Evolutionary conservation across 2,888 invertebrate species (phyloP).

Genomic region (Andrena camellia): DNA sequence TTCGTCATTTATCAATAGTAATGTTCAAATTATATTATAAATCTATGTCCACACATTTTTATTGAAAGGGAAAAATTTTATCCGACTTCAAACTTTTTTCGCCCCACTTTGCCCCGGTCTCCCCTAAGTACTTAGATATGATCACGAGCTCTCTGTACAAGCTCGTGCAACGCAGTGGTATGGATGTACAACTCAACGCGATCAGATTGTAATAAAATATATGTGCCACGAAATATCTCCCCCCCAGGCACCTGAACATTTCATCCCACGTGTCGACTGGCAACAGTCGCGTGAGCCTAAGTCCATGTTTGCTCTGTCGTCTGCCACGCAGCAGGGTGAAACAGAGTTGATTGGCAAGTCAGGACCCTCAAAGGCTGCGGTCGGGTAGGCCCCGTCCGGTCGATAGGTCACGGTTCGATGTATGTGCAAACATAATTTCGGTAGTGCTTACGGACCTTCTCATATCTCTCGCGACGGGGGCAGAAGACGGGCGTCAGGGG

Average conservation of each 20-base stretch:
- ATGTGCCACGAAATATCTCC: not conserved
- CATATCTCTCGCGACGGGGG: conserved; percentile 28
- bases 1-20: too few relatives aligned
- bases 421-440: conserved; percentile 74
- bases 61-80: too few relatives aligned
- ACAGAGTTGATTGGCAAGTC: conserved; percentile 37
- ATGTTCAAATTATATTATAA: too few relatives aligned
- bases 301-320: conserved; percentile 40
- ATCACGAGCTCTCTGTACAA: too few relatives aligned
- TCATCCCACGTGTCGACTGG: not conserved
- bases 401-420: conserved; percentile 67
- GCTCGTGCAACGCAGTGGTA: too few relatives aligned
- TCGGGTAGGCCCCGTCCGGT: conserved; percentile 40
- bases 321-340: conserved; percentile 27
- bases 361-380: conserved; percentile 23
- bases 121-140: too few relatives aligned
- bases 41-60: too few relatives aligned
- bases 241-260: not conserved
- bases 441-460: conserved; percentile 64
- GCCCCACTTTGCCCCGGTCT: too few relatives aligned
- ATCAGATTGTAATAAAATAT: not conserved
- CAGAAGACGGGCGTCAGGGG: conserved; percentile 12
- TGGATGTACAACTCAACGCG: too few relatives aligned
- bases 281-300: conserved; percentile 20
- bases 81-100: too few relatives aligned